Percentiles rank a stretch among this genome's conserved stretches.
Conservation (phyloP, 2,113 vertebrate genomes). For the Phainopepla nitens region DNA sequence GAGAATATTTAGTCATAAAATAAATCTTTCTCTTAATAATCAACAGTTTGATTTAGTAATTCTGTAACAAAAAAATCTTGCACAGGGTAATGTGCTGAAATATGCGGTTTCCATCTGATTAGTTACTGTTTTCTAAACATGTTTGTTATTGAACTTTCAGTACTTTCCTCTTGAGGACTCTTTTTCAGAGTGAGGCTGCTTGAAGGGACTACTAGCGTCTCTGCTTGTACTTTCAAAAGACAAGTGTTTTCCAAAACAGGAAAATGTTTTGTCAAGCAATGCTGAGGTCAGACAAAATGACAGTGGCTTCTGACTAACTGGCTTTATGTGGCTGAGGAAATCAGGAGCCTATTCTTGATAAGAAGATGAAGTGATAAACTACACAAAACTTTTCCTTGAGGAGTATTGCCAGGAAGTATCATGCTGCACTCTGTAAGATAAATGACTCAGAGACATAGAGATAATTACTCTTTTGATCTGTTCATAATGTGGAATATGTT, state of each 20-base stretch:
- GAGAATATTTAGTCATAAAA: not conserved
- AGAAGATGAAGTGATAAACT: not conserved
- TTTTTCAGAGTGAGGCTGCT: not conserved
- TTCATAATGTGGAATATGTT: not conserved
- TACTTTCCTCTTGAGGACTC: not conserved
- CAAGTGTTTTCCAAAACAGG: slow-evolving; percentile 12
- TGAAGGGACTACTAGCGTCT: not conserved
- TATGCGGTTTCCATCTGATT: not conserved
- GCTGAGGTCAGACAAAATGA: not conserved
- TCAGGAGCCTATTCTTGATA: not conserved
- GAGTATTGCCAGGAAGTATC: not conserved
- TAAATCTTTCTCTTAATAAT: not conserved
- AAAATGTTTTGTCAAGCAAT: slow-evolving; percentile 9
- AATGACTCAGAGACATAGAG: not conserved
- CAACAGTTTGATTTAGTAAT: not conserved
- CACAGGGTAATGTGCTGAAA: not conserved
- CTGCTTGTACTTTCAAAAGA: not conserved
- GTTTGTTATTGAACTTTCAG: not conserved
- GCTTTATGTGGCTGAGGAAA: not conserved
- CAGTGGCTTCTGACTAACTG: not conserved
- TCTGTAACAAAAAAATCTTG: not conserved
- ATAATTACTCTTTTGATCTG: not conserved
- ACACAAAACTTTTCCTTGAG: not conserved
- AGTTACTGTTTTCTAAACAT: not conserved
- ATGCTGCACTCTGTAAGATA: not conserved